Base-by-base conservation (phyloP, 2,113 vertebrate species). In the Corythornis madagascariensis region DNA sequence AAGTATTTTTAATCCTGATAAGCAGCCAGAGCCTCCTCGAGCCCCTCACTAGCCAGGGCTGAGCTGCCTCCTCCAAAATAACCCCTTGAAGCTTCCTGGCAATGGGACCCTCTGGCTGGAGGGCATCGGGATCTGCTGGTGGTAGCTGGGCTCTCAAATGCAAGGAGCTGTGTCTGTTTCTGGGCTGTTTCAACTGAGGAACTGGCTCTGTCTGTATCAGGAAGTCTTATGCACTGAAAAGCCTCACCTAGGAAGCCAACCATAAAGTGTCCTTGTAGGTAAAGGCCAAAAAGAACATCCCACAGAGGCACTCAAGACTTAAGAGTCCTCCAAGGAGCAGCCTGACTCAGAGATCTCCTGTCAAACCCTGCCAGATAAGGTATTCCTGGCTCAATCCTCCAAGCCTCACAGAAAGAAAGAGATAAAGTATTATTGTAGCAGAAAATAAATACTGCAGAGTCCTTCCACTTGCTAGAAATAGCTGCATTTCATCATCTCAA, bases 1-100 rank as follows among this genome's bases (percentile, higher is more conserved):
- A 83, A 94, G 94, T 72, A 80, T 92, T 91, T 78, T 79, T 45
- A 86, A 89, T 75, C 60, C 65, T 45, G 83, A 76, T 26, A 52
- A 14, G 53, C 91, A 12, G 4, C 2, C 73, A 78, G 78, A 87
- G 71, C 31, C 31, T 63, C 42, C 45, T 25, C 10, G 1, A 78
- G 63, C 61, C 73, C 47, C 33, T 60, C 13, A 1, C 11, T 78
- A 40, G 50, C 56, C 53, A 35, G 2, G 1, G 77, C 57, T 21
- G 22, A 28, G 74, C 43, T 60, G 53, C 35, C 40, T 81, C 63
- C 77, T 69, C 26, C 35, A 13, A 10, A 79, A 18, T n/a, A 75
- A 12, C n/a, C 9, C 69, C 31, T 28, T 4, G 5, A 6, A 15
- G 43, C 28, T 40, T 11, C 14, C 1, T 0, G 42, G 59, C 0